Evolutionary conservation across 2,888 invertebrate species (phyloP).

Genomic region (Drosophila helvetica): DNA sequence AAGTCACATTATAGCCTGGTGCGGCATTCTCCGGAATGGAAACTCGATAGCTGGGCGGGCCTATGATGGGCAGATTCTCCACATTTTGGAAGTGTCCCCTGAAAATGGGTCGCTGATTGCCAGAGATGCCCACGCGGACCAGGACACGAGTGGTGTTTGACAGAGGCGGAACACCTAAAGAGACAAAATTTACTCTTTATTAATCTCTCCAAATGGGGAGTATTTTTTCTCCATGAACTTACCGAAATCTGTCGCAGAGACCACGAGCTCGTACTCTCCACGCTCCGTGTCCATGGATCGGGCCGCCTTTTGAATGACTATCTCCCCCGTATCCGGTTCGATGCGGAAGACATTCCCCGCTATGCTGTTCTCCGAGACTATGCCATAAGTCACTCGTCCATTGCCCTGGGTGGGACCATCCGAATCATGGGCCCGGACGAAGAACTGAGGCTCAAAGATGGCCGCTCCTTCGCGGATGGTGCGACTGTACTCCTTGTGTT

Average conservation of each 20-base stretch:
- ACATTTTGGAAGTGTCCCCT: slow-evolving; percentile 88
- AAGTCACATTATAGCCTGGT: slow-evolving; percentile 88
- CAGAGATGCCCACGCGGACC: slow-evolving; percentile 91
- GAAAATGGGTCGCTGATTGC: slow-evolving; percentile 92
- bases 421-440: slow-evolving; percentile 90
- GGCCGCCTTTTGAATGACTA: slow-evolving; percentile 87
- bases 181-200: too few relatives aligned
- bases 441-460: slow-evolving; percentile 91
- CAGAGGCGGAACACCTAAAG: slow-evolving; percentile 86
- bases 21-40: slow-evolving; percentile 89
- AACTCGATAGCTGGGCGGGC: slow-evolving; percentile 89
- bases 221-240: slow-evolving; percentile 42
- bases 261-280: slow-evolving; percentile 88
- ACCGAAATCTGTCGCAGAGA: slow-evolving; percentile 90
- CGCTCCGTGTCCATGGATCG: slow-evolving; percentile 90
- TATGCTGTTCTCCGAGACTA: slow-evolving; percentile 89
- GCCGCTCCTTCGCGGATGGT: slow-evolving; percentile 91
- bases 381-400: slow-evolving; percentile 87
- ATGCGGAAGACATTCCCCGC: slow-evolving; percentile 87
- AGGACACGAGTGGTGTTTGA: slow-evolving; percentile 88
- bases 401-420: slow-evolving; percentile 91
- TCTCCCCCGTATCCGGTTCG: slow-evolving; percentile 89
- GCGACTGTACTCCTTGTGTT: slow-evolving; percentile 88
- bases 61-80: slow-evolving; percentile 85
- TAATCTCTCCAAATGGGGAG: background rate